Evolutionary conservation across 2,888 invertebrate genomes (phyloP).

Genomic region (Digitonthophagus gazella): DNA sequence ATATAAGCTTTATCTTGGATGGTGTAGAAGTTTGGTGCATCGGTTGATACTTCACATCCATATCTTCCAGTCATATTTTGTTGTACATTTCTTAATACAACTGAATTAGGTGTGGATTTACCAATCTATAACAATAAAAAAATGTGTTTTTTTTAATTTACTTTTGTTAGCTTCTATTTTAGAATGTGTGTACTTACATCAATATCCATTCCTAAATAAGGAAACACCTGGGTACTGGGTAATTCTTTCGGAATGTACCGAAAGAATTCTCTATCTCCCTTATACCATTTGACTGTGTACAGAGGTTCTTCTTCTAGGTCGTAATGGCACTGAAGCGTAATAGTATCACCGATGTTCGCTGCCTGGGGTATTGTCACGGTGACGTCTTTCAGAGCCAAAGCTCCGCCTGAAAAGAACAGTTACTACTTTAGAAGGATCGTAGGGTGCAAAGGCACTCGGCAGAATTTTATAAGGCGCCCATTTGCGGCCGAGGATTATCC

Average conservation of each 20-base stretch:
- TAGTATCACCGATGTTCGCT: slow-evolving; percentile 69
- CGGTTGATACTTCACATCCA: slow-evolving; percentile 73
- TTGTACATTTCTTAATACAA: slow-evolving; percentile 68
- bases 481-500: neutral
- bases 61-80: slow-evolving; percentile 70
- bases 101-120: slow-evolving; percentile 62
- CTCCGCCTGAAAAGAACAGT: slow-evolving; percentile 47
- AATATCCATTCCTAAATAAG: slow-evolving; percentile 65
- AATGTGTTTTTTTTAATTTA: neutral
- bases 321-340: slow-evolving; percentile 72
- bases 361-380: slow-evolving; percentile 70
- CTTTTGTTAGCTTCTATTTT: neutral
- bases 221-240: slow-evolving; percentile 72
- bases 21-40: slow-evolving; percentile 71
- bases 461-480: neutral
- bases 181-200: slow-evolving; percentile 61
- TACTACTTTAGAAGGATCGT: slow-evolving; percentile 5
- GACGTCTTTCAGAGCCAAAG: slow-evolving; percentile 62
- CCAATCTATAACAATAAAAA: slow-evolving; percentile 54
- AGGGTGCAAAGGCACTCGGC: neutral
- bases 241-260: slow-evolving; percentile 77
- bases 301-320: slow-evolving; percentile 71
- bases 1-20: slow-evolving; percentile 64
- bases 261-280: slow-evolving; percentile 74
- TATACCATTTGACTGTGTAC: slow-evolving; percentile 82